Base-by-base conservation (phyloP, 1,140 invertebrate species). In the Pseudomyrmex pallidus region DNA sequence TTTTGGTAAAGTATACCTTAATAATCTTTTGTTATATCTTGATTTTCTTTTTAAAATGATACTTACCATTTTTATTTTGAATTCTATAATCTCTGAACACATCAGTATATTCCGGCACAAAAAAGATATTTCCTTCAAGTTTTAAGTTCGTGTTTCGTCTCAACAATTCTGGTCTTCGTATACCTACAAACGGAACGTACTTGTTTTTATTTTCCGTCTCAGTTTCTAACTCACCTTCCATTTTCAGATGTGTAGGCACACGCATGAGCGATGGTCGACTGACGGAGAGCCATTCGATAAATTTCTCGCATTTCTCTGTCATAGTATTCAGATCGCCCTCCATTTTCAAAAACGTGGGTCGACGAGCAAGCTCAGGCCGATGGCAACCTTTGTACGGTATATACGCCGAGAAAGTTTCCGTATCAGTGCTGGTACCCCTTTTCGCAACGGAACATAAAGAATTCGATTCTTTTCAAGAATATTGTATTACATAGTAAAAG, bases 161-260 rank as follows among this genome's bases (percentile, higher is more conserved):
- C 8, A 94, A 85, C 35, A 92, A 77, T 80, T 94, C 93, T 0
- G 94, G 93, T 86, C 92, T 93, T 76, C 89, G 88, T 0, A 87
- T 92, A 0, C 93, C 92, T 4, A 93, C 83, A 54, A 94, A 95
- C 5, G 94, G 92, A 0, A 95, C 87, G 87, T 94, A 95, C 59
- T 95, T 94, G 10, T 95, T 94, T n/a, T 94, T 92, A 85, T 92
- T 95, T 88, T 95, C 95, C 3, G 95, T 95, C 7, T 90, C 89
- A 2, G 89, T 94, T 78, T 95, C 93, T 25, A 95, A 84, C 35
- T 94, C 92, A 52, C 95, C 95, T 85, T 95, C 95, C 10, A 95
- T 88, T 77, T 95, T 95, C 50, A 95, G 87, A 72, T 95, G 90
- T 7, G 94, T 94, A 1, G 94, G 93, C 22, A 93, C 84, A 72